phyloP scores from a whole-genome alignment of 2,797 vertebrate genomes.

The Petrocephalus sullivani region DNA sequence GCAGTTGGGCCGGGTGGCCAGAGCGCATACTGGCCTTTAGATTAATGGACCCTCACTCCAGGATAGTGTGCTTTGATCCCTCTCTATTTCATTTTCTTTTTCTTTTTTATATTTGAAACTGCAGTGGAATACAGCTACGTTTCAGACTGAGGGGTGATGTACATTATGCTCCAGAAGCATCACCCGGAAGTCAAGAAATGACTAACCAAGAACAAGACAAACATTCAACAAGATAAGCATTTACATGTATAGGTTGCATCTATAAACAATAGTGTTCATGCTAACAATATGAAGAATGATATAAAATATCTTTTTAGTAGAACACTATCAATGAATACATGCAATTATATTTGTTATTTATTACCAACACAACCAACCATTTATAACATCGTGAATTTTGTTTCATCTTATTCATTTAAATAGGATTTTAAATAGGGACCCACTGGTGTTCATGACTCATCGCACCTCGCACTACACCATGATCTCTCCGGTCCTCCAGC shows the following conservation, averaged over 20 bases:
- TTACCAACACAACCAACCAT: background rate
- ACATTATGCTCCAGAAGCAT: background rate
- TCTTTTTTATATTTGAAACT: background rate
- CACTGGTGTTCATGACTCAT: background rate
- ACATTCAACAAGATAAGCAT: background rate
- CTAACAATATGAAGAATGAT: background rate
- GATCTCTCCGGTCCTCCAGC: too few relatives aligned
- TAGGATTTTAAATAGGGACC: background rate
- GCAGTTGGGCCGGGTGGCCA: constrained; percentile 50
- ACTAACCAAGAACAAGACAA: background rate
- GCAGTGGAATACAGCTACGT: background rate
- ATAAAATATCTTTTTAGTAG: background rate
- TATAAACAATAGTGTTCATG: background rate
- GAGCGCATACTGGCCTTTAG: constrained; percentile 47
- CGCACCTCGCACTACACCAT: too few relatives aligned
- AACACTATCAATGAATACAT: background rate
- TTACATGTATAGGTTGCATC: background rate
- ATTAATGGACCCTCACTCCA: constrained; percentile 43
- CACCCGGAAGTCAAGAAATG: background rate
- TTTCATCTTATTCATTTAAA: background rate
- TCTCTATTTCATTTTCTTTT: constrained; percentile 16
- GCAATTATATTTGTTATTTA: background rate
- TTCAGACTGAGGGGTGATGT: background rate
- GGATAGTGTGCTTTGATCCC: constrained; percentile 34
- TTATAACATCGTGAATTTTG: background rate